A percentile compares a stretch with the other conserved stretches of the same genome.
phyloP scores from a whole-genome alignment of 1,140 invertebrate species.

The Pogonognathellus flavescens region DNA sequence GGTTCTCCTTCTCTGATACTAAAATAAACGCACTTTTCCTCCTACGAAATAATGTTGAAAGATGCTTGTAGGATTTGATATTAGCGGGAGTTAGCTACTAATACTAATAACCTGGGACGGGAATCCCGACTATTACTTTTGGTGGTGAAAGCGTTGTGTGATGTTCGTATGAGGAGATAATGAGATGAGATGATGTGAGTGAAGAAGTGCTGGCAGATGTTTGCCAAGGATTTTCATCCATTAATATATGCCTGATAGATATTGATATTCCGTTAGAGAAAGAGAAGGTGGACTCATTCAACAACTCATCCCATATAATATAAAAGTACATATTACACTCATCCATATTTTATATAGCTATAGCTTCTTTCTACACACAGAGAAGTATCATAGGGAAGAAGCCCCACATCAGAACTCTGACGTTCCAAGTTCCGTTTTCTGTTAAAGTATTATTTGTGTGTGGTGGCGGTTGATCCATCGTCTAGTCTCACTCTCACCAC shows the following conservation, averaged over 20 bases:
- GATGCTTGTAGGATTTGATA: neutral
- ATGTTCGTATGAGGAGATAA: conserved; percentile 30
- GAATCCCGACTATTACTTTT: neutral
- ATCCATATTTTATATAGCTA: too few relatives aligned
- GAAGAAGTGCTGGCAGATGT: conserved; percentile 27
- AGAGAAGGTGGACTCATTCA: conserved; percentile 29
- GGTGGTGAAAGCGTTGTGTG: neutral
- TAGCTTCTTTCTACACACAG: too few relatives aligned
- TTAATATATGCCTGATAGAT: conserved; percentile 58
- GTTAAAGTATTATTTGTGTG: neutral
- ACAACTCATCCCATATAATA: neutral
- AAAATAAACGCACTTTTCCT: too few relatives aligned
- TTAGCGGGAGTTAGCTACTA: neutral
- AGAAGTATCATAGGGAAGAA: too few relatives aligned
- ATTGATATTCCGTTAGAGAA: conserved; percentile 58
- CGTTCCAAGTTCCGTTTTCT: neutral
- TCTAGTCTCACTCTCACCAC: conserved; percentile 31
- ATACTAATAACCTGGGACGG: neutral
- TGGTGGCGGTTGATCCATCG: conserved; percentile 21
- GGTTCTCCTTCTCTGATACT: too few relatives aligned
- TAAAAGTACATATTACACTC: neutral
- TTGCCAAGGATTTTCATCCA: conserved; percentile 51
- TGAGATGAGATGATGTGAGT: conserved; percentile 30
- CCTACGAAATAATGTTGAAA: neutral
- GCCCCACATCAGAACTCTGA: neutral